A percentile compares a stretch with the other conserved stretches of the same genome.
phyloP scores from a whole-genome alignment of 2,888 invertebrate species.

The Pheosia gnoma region DNA sequence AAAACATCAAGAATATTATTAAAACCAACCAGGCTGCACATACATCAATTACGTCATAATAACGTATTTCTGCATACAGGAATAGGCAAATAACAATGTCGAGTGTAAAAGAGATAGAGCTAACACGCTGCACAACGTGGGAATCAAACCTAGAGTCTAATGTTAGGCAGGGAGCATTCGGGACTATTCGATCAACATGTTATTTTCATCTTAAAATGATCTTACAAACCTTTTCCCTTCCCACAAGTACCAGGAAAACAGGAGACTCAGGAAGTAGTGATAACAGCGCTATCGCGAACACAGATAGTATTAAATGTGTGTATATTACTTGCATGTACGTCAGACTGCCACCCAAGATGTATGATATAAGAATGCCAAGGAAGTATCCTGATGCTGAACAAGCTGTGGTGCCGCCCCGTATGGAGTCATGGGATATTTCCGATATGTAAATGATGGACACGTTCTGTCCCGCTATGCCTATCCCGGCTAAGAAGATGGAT shows the following conservation, averaged over 20 bases:
- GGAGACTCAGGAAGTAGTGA: conserved; percentile 58
- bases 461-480: conserved; percentile 70
- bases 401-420: conserved; percentile 67
- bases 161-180: no score
- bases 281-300: conserved; percentile 46
- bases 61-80: no score
- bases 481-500: conserved; percentile 56
- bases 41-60: no score
- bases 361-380: conserved; percentile 64
- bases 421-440: conserved; percentile 69
- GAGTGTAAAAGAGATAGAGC: no score
- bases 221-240: conserved; percentile 50
- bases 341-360: conserved; percentile 61
- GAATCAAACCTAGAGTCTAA: no score
- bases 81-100: no score
- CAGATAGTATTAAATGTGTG: conserved; percentile 48
- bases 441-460: conserved; percentile 68
- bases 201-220: not conserved
- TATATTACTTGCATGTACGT: conserved; percentile 56
- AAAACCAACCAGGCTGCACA: not conserved
- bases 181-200: not conserved
- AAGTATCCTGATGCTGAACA: conserved; percentile 61
- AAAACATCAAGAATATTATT: not conserved
- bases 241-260: conserved; percentile 55
- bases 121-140: no score